Evolutionary conservation across 2,113 vertebrate species (phyloP).

Genomic region (Lynx canadensis): DNA sequence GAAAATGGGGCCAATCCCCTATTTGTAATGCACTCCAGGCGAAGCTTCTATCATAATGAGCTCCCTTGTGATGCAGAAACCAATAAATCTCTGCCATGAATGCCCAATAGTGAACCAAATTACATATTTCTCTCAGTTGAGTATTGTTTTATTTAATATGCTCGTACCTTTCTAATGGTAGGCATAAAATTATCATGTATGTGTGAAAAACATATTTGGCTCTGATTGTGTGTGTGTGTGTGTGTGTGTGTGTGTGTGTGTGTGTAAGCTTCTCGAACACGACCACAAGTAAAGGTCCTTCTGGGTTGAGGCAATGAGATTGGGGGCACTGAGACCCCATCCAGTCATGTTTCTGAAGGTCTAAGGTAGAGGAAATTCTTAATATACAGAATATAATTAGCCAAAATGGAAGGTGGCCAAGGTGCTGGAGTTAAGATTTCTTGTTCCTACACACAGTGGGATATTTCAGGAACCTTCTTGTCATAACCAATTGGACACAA

Average conservation of each 20-base stretch:
- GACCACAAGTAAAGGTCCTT: neutral
- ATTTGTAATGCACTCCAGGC: neutral
- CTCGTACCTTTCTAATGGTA: neutral
- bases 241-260: neutral
- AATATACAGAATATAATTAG: neutral
- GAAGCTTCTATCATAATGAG: constrained; percentile 40
- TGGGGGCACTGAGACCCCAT: neutral
- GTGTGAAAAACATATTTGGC: neutral
- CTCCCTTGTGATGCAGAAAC: constrained; percentile 47
- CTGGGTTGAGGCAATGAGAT: neutral
- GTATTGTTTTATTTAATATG: constrained; percentile 44
- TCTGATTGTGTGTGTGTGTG: neutral
- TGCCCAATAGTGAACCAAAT: neutral
- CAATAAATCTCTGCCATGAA: neutral
- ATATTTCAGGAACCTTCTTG: neutral
- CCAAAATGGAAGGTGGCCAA: constrained; percentile 10
- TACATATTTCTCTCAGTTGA: neutral
- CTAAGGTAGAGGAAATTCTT: constrained; percentile 5
- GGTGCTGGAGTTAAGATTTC: neutral
- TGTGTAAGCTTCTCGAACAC: neutral
- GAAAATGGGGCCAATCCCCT: neutral
- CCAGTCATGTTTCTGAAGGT: neutral
- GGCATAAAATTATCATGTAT: neutral
- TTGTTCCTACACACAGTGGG: neutral
- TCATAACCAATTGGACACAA: neutral